Evolutionary conservation across 2,797 vertebrate genomes (phyloP).

Genomic region (Myotis findleyi): DNA sequence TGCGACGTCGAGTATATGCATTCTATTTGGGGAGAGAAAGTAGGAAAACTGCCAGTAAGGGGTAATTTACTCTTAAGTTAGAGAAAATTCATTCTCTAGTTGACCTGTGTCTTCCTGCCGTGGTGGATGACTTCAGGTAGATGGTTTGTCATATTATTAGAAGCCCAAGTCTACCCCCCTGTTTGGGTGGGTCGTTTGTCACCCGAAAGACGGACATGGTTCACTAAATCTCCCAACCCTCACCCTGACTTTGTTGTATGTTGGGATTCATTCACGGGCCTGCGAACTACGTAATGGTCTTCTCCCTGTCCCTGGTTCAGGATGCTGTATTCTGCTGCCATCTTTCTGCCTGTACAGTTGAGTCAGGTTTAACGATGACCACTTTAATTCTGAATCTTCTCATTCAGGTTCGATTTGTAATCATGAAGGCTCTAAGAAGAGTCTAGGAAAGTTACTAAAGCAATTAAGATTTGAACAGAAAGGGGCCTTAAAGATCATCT

Average conservation of each 20-base stretch:
- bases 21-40: neutral
- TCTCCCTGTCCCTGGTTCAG: constrained; percentile 34
- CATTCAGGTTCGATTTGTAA: constrained; percentile 55
- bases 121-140: constrained; percentile 9
- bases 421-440: constrained; percentile 45
- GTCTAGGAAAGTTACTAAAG: constrained; percentile 13
- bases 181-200: neutral
- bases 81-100: neutral
- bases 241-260: neutral
- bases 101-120: neutral
- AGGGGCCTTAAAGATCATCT: neutral
- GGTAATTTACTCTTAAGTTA: neutral
- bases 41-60: neutral
- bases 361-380: constrained; percentile 59
- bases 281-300: neutral
- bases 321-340: constrained; percentile 59
- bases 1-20: neutral
- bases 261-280: neutral
- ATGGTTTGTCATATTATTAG: neutral
- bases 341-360: constrained; percentile 57
- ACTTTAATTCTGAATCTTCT: constrained; percentile 57
- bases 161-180: neutral
- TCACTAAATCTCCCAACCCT: neutral
- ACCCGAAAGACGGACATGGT: neutral
- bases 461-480: constrained; percentile 28